Percentiles rank a stretch among this genome's conserved stretches.
phyloP scores from a whole-genome alignment of 2,888 invertebrate species.

The Campopleginae sp. region DNA sequence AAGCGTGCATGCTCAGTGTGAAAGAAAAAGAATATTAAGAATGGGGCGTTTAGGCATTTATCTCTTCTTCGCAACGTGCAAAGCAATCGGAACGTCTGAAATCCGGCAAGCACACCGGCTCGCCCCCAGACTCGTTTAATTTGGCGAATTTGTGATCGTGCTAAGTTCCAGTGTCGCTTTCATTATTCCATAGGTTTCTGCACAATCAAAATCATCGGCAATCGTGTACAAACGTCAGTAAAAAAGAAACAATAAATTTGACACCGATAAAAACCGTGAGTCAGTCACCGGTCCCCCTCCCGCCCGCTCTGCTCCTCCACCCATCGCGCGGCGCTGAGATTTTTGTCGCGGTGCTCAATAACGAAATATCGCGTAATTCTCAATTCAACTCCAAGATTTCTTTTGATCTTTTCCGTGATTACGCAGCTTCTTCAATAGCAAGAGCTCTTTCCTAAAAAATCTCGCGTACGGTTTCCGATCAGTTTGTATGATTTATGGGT shows the following conservation, averaged over 20 bases:
- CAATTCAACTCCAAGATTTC: neutral
- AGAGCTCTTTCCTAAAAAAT: neutral
- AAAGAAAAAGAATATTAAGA: conserved; percentile 25
- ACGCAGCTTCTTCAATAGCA: neutral
- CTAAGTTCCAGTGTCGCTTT: conserved; percentile 26
- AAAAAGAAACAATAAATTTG: conserved; percentile 37
- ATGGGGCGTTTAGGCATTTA: conserved; percentile 31
- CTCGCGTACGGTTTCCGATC: neutral
- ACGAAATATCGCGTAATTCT: conserved; percentile 28
- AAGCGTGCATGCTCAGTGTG: conserved; percentile 38
- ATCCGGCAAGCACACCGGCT: conserved; percentile 17
- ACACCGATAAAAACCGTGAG: conserved; percentile 37
- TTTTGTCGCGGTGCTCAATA: conserved; percentile 33
- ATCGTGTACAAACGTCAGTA: conserved; percentile 5
- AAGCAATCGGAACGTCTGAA: conserved; percentile 3
- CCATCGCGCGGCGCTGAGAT: conserved; percentile 7
- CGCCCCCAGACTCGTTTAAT: conserved; percentile 8
- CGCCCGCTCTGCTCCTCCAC: conserved; percentile 7
- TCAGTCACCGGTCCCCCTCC: conserved; percentile 20
- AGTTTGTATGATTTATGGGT: neutral
- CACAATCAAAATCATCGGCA: conserved; percentile 20
- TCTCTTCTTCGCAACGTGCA: conserved; percentile 30
- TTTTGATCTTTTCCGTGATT: neutral
- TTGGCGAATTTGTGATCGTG: conserved; percentile 40
- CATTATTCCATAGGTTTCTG: neutral